phyloP scores from a whole-genome alignment of 2,888 invertebrate genomes.

The Drosophila greeni region DNA sequence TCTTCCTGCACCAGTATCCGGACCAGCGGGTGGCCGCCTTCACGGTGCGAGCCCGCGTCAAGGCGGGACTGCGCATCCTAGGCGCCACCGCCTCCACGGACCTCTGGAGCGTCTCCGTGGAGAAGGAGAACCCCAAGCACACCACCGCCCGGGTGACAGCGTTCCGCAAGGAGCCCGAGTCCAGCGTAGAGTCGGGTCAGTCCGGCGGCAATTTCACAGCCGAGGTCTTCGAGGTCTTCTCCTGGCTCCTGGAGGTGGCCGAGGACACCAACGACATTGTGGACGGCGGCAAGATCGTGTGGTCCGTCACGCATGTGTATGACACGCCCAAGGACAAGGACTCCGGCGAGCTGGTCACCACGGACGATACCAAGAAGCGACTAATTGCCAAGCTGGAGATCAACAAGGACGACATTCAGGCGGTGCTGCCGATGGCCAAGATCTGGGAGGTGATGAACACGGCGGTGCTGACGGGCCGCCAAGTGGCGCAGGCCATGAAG shows the following conservation, averaged over 20 bases:
- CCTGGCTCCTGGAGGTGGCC: conserved; percentile 93
- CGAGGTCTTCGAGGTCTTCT: conserved; percentile 88
- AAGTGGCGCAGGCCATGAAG: conserved; percentile 96
- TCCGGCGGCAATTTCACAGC: conserved; percentile 58
- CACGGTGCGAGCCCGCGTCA: conserved; percentile 93
- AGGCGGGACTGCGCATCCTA: conserved; percentile 90
- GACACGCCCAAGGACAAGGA: conserved; percentile 80
- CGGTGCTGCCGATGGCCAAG: conserved; percentile 96
- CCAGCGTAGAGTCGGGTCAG: conserved; percentile 31
- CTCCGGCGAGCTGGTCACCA: conserved; percentile 67
- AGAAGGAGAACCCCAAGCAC: conserved; percentile 88
- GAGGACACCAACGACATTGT: conserved; percentile 88
- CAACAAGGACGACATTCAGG: conserved; percentile 95
- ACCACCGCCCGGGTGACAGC: conserved; percentile 94
- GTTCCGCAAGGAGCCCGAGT: conserved; percentile 81
- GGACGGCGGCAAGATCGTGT: conserved; percentile 91
- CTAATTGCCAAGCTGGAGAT: conserved; percentile 91
- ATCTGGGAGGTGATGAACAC: conserved; percentile 97
- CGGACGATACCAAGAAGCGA: conserved; percentile 81
- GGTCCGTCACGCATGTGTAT: conserved; percentile 88
- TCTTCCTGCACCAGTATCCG: conserved; percentile 87
- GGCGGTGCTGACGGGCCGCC: conserved; percentile 94
- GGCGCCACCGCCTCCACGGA: conserved; percentile 88
- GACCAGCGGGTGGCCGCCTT: conserved; percentile 87
- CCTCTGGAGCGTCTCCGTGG: conserved; percentile 93